Evolutionary conservation across 2,797 vertebrate species (phyloP).

Genomic region (Sebastes umbrosus): DNA sequence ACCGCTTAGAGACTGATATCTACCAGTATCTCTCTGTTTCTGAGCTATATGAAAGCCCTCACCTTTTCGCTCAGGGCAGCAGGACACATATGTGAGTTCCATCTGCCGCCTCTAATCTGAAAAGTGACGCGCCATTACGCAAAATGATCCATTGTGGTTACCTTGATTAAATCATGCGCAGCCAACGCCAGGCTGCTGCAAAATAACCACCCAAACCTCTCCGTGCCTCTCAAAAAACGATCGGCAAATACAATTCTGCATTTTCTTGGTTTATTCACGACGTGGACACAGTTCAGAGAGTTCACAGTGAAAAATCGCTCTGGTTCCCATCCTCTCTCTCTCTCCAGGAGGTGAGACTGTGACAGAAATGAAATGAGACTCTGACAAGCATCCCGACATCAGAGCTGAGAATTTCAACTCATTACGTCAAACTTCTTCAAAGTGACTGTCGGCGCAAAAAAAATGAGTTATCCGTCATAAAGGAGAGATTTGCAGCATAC

Average conservation of each 20-base stretch:
- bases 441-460: background rate
- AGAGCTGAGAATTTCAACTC: constrained; percentile 2
- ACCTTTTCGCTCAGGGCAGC: background rate
- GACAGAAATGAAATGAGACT: constrained; percentile 19
- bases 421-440: constrained; percentile 7
- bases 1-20: background rate
- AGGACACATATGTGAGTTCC: constrained; percentile 15
- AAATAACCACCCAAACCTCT: background rate
- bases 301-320: background rate
- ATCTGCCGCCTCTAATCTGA: constrained; percentile 39
- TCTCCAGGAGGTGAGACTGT: background rate
- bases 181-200: background rate
- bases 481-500: background rate
- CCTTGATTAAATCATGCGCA: constrained; percentile 23
- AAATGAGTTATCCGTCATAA: background rate
- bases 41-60: background rate
- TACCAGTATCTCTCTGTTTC: background rate
- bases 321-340: background rate
- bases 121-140: constrained; percentile 39
- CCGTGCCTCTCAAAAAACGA: background rate
- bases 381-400: constrained; percentile 28
- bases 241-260: background rate
- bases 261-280: background rate
- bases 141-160: constrained; percentile 25
- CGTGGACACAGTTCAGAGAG: constrained; percentile 18